Evolutionary conservation across 1,140 invertebrate species (phyloP).

Genomic region (Arctopsyche grandis): DNA sequence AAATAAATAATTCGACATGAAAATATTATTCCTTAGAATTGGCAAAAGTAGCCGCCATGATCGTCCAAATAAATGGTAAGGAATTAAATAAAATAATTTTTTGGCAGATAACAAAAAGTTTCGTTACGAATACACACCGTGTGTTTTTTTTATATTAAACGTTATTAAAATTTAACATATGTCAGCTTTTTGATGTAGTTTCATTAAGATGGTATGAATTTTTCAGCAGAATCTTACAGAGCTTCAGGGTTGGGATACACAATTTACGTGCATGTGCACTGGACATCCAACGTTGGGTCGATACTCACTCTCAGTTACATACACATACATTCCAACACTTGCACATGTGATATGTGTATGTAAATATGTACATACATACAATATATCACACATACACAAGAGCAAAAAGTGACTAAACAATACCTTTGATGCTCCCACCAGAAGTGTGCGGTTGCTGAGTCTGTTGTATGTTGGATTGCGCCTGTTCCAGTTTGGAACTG

Average conservation of each 20-base stretch:
- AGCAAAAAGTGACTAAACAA: slow-evolving; percentile 47
- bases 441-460: slow-evolving; percentile 79
- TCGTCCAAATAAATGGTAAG: no score
- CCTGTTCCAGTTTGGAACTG: slow-evolving; percentile 81
- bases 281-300: background rate
- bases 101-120: background rate
- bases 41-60: no score
- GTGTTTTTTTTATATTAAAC: background rate
- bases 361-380: background rate
- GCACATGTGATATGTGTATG: background rate
- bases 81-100: no score
- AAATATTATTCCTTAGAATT: no score
- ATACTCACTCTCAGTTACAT: background rate
- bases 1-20: no score
- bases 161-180: background rate
- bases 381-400: background rate
- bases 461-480: slow-evolving; percentile 72
- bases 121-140: background rate
- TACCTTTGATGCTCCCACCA: slow-evolving; percentile 88
- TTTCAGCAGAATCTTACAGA: no score
- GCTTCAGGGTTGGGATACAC: no score
- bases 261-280: background rate
- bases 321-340: background rate
- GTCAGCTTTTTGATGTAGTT: background rate
- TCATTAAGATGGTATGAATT: no score